Evolutionary conservation across 2,888 invertebrate genomes (phyloP).

Genomic region (Watsonalla cultraria): DNA sequence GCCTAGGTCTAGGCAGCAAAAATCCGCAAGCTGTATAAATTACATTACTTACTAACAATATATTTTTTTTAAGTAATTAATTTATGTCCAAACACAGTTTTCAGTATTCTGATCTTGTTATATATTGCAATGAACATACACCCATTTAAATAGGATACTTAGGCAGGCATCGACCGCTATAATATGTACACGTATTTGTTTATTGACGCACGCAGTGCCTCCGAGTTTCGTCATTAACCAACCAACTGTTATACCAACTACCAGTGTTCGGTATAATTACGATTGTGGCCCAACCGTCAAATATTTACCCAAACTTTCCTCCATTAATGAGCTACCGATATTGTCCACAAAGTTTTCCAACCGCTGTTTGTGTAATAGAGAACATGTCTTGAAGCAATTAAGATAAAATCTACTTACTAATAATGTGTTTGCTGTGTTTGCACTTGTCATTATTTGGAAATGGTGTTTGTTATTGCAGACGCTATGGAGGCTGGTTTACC

Average conservation of each 20-base stretch:
- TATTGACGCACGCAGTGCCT: too few relatives aligned
- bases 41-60: too few relatives aligned
- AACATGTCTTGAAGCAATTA: slow-evolving; percentile 55
- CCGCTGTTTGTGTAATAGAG: slow-evolving; percentile 61
- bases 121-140: too few relatives aligned
- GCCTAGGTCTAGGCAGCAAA: too few relatives aligned
- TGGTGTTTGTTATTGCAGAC: slow-evolving; percentile 57
- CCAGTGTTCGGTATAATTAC: slow-evolving; percentile 74
- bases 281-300: slow-evolving; percentile 61
- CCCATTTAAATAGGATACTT: too few relatives aligned
- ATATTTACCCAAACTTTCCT: slow-evolving; percentile 74
- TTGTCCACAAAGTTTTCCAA: slow-evolving; percentile 48
- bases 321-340: slow-evolving; percentile 75
- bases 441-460: slow-evolving; percentile 45
- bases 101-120: too few relatives aligned
- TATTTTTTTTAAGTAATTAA: too few relatives aligned
- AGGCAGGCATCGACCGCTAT: too few relatives aligned
- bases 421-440: slow-evolving; percentile 56
- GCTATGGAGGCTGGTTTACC: slow-evolving; percentile 46
- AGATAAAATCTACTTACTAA: slow-evolving; percentile 43
- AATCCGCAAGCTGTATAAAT: too few relatives aligned
- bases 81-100: too few relatives aligned
- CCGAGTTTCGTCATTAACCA: slow-evolving; percentile 22
- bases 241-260: slow-evolving; percentile 62
- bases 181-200: too few relatives aligned